Percentiles rank a stretch among this genome's conserved stretches.
phyloP scores from a whole-genome alignment of 64 coral and sea anemone species.

The Stichodactyla mertensii region DNA sequence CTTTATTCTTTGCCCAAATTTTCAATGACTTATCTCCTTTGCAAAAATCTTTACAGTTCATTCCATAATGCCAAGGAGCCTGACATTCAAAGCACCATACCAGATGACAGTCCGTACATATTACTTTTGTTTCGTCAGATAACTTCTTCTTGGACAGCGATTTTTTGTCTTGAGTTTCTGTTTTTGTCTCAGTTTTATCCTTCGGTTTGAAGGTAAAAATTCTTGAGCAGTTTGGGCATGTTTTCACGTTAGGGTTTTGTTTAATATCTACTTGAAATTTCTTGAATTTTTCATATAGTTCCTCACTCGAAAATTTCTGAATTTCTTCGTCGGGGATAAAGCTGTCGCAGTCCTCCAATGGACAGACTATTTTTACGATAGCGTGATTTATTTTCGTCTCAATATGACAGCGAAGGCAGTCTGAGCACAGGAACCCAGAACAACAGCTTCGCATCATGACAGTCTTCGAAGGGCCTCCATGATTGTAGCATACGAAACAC shows the following conservation, averaged over 20 bases:
- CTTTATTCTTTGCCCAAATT: slow-evolving; percentile 90
- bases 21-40: slow-evolving; percentile 88
- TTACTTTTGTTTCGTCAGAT: slow-evolving; percentile 53
- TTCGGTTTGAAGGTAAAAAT: slow-evolving; percentile 42
- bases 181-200: background rate
- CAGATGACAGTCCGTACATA: slow-evolving; percentile 63
- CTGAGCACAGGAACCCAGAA: slow-evolving; percentile 43
- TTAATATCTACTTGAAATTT: slow-evolving; percentile 73
- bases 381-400: slow-evolving; percentile 69
- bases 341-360: slow-evolving; percentile 70
- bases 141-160: slow-evolving; percentile 23
- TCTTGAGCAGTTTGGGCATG: slow-evolving; percentile 80
- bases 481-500: slow-evolving; percentile 74
- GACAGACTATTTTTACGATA: slow-evolving; percentile 74
- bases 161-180: slow-evolving; percentile 7
- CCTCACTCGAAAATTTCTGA: slow-evolving; percentile 25
- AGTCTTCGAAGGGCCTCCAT: slow-evolving; percentile 36
- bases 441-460: slow-evolving; percentile 65
- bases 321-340: slow-evolving; percentile 57
- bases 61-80: slow-evolving; percentile 87
- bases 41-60: slow-evolving; percentile 80
- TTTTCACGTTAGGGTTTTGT: slow-evolving; percentile 73
- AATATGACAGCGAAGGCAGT: slow-evolving; percentile 63
- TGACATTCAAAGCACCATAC: slow-evolving; percentile 90
- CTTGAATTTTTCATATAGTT: slow-evolving; percentile 62